These are phyloP conservation scores for Hippocampus comes DNA, from an alignment of 2,113 vertebrate genomes.

Conservation along the genomic window DNA sequence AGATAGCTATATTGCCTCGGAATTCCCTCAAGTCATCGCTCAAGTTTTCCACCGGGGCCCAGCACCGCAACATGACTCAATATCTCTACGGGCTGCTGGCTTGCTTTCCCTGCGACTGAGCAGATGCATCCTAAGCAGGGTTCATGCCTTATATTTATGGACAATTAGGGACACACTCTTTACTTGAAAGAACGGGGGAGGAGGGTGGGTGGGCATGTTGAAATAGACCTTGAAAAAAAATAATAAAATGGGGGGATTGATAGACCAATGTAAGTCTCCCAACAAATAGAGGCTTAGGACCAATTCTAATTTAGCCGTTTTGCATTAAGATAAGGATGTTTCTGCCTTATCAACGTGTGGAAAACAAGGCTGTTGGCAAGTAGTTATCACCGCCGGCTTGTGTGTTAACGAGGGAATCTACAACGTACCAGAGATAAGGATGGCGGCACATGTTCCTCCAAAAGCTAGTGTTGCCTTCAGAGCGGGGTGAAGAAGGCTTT, in stretches of 20 bases:
- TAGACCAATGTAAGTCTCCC: neutral
- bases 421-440: neutral
- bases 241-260: neutral
- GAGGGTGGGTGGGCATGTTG: neutral
- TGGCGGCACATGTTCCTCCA: neutral
- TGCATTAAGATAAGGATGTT: conserved; percentile 30
- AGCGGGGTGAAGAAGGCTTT: too few species aligned
- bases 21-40: conserved; percentile 35
- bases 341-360: neutral
- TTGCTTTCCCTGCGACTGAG: conserved; percentile 21
- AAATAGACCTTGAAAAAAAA: neutral
- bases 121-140: conserved; percentile 41
- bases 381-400: neutral
- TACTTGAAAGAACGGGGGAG: neutral
- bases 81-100: conserved; percentile 26
- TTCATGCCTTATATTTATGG: conserved; percentile 52
- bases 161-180: conserved; percentile 47
- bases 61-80: conserved; percentile 25
- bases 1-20: conserved; percentile 19
- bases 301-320: conserved; percentile 32
- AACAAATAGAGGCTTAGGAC: conserved; percentile 3
- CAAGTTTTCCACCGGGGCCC: conserved; percentile 12
- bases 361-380: neutral
- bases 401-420: neutral
- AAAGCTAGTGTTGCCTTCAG: neutral